These are phyloP conservation scores for Arge pagana DNA, from an alignment of 2,888 invertebrate genomes.

Conservation along the genomic window DNA sequence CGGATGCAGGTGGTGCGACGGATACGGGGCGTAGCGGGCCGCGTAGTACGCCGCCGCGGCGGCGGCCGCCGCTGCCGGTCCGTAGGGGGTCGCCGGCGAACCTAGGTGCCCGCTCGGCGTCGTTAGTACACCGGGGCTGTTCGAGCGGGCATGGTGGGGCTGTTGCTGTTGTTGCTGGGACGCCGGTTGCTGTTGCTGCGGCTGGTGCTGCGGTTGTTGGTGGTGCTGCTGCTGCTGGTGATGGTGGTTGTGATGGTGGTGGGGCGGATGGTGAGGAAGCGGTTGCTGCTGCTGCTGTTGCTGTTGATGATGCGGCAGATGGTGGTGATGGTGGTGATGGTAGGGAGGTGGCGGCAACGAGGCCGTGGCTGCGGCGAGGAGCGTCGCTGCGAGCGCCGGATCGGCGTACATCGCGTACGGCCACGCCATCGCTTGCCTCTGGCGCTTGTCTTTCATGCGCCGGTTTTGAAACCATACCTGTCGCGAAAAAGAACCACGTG, in stretches of 20 bases:
- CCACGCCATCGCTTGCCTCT: constrained; percentile 93
- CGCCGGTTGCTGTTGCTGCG: constrained; percentile 18
- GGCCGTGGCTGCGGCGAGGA: constrained; percentile 86
- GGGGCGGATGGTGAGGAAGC: constrained; percentile 36
- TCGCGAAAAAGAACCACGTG: constrained; percentile 41
- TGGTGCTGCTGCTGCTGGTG: constrained; percentile 30
- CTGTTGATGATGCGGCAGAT: constrained; percentile 33
- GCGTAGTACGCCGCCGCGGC: constrained; percentile 65
- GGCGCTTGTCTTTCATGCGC: constrained; percentile 96
- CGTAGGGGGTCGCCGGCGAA: constrained; percentile 61
- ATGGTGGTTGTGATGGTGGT: constrained; percentile 40
- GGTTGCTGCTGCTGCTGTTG: constrained; percentile 25
- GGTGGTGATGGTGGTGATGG: constrained; percentile 41
- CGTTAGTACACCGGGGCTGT: constrained; percentile 57
- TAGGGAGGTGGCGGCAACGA: constrained; percentile 66
- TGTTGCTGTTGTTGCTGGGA: constrained; percentile 4
- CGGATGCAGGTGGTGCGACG: constrained; percentile 58
- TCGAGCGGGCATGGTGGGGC: background rate
- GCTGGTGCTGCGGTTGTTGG: no score
- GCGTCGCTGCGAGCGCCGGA: constrained; percentile 89
- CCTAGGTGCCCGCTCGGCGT: constrained; percentile 62
- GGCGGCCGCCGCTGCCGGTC: constrained; percentile 55
- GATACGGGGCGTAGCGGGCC: constrained; percentile 65
- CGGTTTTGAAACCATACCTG: constrained; percentile 99
- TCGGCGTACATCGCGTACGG: constrained; percentile 95